Evolutionary conservation across 2,797 vertebrate genomes (phyloP).

Genomic region (Cryptoblepharus egeriae): DNA sequence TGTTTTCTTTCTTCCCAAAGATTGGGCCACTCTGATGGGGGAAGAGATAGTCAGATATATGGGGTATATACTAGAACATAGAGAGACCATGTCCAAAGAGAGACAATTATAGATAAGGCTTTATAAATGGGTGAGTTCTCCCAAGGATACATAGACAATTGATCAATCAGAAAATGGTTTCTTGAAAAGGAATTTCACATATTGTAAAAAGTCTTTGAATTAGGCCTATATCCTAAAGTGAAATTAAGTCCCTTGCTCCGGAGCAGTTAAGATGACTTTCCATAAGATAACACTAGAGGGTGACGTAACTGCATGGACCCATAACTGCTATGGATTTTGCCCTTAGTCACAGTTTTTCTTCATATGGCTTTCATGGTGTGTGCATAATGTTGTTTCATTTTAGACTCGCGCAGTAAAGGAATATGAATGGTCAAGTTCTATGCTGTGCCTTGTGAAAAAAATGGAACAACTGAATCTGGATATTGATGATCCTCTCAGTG

Average conservation of each 20-base stretch:
- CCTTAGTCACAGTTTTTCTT: no score
- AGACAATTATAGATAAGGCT: slow-evolving; percentile 26
- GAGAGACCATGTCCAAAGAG: neutral
- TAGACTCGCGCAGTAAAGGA: slow-evolving; percentile 73
- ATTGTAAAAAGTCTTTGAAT: slow-evolving; percentile 10
- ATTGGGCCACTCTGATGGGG: no score
- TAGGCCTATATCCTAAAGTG: no score
- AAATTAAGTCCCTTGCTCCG: no score
- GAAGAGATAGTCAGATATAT: slow-evolving; percentile 10
- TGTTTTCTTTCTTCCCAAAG: neutral
- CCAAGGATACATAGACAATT: neutral
- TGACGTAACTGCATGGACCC: no score
- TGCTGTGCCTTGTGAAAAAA: slow-evolving; percentile 87
- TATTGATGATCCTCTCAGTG: slow-evolving; percentile 89
- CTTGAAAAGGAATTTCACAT: slow-evolving; percentile 13
- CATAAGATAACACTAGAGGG: no score
- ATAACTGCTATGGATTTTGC: no score
- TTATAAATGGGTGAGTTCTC: slow-evolving; percentile 37
- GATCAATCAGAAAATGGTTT: neutral
- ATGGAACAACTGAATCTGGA: slow-evolving; percentile 88
- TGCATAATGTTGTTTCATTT: slow-evolving; percentile 40
- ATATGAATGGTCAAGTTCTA: slow-evolving; percentile 84
- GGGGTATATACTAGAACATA: slow-evolving; percentile 12
- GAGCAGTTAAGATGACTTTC: no score
- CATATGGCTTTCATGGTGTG: no score